Percentiles rank a stretch among this genome's conserved stretches.
Evolutionary conservation across 2,888 invertebrate species (phyloP).

Genomic region (Drosophila incognita): DNA sequence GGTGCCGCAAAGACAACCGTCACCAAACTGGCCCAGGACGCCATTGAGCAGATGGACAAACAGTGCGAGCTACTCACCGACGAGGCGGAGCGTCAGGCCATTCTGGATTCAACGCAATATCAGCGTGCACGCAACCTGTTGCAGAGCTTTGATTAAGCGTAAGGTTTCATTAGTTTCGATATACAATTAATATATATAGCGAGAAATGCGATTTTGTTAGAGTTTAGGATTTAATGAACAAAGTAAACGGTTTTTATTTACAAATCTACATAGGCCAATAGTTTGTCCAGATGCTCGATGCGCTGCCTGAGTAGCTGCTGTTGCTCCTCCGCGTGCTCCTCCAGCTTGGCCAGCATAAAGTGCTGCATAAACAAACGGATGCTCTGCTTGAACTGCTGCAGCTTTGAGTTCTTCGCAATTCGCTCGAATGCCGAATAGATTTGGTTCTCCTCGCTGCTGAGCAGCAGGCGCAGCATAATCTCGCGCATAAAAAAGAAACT

Average conservation of each 20-base stretch:
- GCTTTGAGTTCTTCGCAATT: constrained; percentile 90
- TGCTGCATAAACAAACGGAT: constrained; percentile 94
- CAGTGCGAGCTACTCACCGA: constrained; percentile 61
- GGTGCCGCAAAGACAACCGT: constrained; percentile 89
- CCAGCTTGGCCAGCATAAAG: constrained; percentile 88
- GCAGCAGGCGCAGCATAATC: constrained; percentile 90
- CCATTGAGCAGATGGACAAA: constrained; percentile 88
- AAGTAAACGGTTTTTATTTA: constrained; percentile 46
- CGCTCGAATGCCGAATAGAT: constrained; percentile 88
- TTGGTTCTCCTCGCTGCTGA: constrained; percentile 87
- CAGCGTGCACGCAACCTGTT: constrained; percentile 83
- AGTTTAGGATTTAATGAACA: constrained; percentile 47
- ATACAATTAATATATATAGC: constrained; percentile 9
- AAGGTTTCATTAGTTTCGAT: constrained; percentile 22
- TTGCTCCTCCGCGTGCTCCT: constrained; percentile 83
- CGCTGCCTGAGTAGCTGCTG: constrained; percentile 86
- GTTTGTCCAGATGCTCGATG: constrained; percentile 88
- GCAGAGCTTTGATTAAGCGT: constrained; percentile 77
- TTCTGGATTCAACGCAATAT: constrained; percentile 78
- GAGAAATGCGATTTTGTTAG: constrained; percentile 52
- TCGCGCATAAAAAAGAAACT: constrained; percentile 92
- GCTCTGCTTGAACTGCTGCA: constrained; percentile 93
- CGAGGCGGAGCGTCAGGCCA: constrained; percentile 56
- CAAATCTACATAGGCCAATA: constrained; percentile 86
- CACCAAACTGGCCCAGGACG: constrained; percentile 88